These are phyloP conservation scores for Chlorodrepanis virens DNA, from an alignment of 2,113 vertebrate species.

Conservation along the genomic window DNA sequence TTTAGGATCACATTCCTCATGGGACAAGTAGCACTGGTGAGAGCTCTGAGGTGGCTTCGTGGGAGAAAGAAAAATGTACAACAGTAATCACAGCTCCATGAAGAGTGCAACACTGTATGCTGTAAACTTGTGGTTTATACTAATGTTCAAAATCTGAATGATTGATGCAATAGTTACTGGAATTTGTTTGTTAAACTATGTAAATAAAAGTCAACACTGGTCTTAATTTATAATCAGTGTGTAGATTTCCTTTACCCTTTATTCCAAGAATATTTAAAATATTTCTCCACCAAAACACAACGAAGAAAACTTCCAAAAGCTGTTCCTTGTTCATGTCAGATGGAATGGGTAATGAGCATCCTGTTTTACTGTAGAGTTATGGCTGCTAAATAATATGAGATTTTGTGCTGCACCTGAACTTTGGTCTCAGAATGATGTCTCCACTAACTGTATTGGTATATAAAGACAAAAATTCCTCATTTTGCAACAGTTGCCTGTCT, in stretches of 20 bases:
- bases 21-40: constrained; percentile 81
- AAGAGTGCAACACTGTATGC: neutral
- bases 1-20: constrained; percentile 91
- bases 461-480: neutral
- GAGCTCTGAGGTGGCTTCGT: constrained; percentile 73
- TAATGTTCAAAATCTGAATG: neutral
- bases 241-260: neutral
- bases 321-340: neutral
- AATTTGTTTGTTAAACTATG: neutral
- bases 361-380: neutral
- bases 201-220: neutral
- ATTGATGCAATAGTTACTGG: neutral
- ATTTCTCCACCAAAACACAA: neutral
- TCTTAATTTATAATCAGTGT: neutral
- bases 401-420: neutral
- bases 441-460: neutral
- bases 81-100: neutral
- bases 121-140: neutral
- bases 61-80: constrained; percentile 27
- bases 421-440: neutral
- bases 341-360: neutral
- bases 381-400: neutral
- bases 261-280: neutral
- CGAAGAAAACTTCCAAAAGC: neutral
- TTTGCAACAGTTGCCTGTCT: neutral